Evolutionary conservation across 2,113 vertebrate species (phyloP).

Genomic region (Sitta europaea): DNA sequence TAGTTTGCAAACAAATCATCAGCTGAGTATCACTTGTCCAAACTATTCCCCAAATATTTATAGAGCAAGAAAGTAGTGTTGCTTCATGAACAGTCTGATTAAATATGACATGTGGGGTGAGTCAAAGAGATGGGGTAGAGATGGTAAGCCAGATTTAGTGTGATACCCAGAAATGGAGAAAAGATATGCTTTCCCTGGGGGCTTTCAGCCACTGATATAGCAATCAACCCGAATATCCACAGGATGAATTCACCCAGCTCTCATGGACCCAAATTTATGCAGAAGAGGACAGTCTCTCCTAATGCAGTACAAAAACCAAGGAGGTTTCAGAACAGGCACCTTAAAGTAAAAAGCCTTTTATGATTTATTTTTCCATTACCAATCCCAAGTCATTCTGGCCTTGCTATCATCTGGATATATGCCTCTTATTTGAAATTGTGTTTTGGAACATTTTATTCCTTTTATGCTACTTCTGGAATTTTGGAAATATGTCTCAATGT

Average conservation of each 20-base stretch:
- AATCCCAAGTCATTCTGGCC: not conserved
- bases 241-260: not conserved
- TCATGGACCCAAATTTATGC: not conserved
- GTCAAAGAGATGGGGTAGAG: not conserved
- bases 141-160: not conserved
- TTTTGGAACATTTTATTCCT: not conserved
- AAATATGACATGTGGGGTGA: not conserved
- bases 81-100: not conserved
- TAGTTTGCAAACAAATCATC: constrained; percentile 48
- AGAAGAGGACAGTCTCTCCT: not conserved
- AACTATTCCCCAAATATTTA: constrained; percentile 49
- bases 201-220: not conserved
- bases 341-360: not conserved
- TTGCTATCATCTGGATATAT: not conserved
- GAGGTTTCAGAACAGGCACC: not conserved
- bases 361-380: not conserved
- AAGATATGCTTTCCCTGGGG: not conserved
- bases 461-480: not conserved
- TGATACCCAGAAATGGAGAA: not conserved
- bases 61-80: not conserved
- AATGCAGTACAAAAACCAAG: not conserved
- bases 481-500: not conserved
- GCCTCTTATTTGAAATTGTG: not conserved
- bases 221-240: not conserved
- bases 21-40: constrained; percentile 38